Percentiles rank a stretch among this genome's conserved stretches.
phyloP scores from a whole-genome alignment of 2,797 vertebrate genomes.

The Gymnothorax javanicus region DNA sequence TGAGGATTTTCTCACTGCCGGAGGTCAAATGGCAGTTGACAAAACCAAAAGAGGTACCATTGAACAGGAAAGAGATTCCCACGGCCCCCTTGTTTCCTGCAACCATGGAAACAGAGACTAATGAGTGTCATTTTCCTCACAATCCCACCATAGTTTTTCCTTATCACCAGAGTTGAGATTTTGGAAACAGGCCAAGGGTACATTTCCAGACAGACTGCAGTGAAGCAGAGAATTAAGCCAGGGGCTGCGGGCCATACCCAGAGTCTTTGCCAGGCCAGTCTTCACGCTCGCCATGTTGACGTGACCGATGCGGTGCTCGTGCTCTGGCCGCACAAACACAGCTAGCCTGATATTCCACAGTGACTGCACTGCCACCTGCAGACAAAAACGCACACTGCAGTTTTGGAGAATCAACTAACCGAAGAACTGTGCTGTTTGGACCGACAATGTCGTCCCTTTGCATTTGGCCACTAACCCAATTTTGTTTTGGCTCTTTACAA shows the following conservation, averaged over 20 bases:
- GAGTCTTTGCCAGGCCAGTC: constrained; percentile 79
- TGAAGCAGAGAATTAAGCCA: background rate
- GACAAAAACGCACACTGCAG: constrained; percentile 54
- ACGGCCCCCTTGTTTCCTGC: constrained; percentile 82
- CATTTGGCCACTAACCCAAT: too few relatives aligned
- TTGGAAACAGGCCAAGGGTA: constrained; percentile 3
- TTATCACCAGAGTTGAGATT: constrained; percentile 12
- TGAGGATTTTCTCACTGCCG: constrained; percentile 78
- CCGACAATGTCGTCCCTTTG: background rate
- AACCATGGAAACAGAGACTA: constrained; percentile 40
- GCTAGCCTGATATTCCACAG: constrained; percentile 81
- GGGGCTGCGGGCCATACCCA: constrained; percentile 65
- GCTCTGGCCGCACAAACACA: constrained; percentile 76
- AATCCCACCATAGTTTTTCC: background rate
- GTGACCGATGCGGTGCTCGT: constrained; percentile 72
- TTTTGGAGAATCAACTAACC: background rate
- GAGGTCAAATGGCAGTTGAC: constrained; percentile 83
- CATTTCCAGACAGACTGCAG: background rate
- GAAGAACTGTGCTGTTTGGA: background rate
- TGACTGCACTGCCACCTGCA: constrained; percentile 81
- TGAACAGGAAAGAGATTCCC: constrained; percentile 77
- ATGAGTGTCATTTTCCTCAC: constrained; percentile 17
- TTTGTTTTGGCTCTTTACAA: too few relatives aligned
- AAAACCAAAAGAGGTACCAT: constrained; percentile 78
- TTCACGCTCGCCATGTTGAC: constrained; percentile 78